These are phyloP conservation scores for Hirtodrosophila alboralis DNA, from an alignment of 2,888 invertebrate species.

Conservation along the genomic window DNA sequence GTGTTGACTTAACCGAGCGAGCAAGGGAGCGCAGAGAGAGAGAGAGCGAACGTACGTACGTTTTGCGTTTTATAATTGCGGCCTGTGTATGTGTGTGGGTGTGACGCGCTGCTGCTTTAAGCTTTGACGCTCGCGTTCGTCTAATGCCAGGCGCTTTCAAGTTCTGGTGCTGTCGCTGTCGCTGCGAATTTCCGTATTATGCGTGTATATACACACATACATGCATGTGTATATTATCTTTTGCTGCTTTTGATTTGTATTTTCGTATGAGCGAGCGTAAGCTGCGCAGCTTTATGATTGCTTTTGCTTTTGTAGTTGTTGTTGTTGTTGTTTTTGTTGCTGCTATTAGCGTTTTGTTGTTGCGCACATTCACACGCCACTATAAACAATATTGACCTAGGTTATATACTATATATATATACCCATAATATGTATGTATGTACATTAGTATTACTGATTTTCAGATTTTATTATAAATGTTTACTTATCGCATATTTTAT, in stretches of 20 bases:
- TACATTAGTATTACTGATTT: constrained; percentile 23
- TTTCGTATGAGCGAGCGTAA: no score
- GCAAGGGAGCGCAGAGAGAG: constrained; percentile 1
- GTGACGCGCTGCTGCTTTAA: constrained; percentile 28
- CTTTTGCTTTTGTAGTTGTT: constrained; percentile 22
- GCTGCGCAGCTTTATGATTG: constrained; percentile 34
- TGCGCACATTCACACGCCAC: constrained; percentile 79
- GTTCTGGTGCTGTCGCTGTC: constrained; percentile 24
- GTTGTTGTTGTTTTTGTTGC: constrained; percentile 22
- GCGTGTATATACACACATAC: constrained; percentile 11
- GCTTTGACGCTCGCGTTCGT: no score
- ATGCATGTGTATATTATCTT: constrained; percentile 41
- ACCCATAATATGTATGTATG: constrained; percentile 17
- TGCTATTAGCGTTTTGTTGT: constrained; percentile 47
- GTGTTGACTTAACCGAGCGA: constrained; percentile 22
- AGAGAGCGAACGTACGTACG: constrained; percentile 6
- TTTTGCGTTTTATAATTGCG: constrained; percentile 44
- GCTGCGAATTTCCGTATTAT: constrained; percentile 52
- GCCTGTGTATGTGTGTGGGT: constrained; percentile 18
- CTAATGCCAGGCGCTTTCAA: no score
- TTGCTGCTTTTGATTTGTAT: constrained; percentile 33
- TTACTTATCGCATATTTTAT: constrained; percentile 9
- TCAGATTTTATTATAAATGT: constrained; percentile 7
- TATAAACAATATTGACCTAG: constrained; percentile 84
- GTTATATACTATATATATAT: constrained; percentile 61